A percentile compares a stretch with the other conserved stretches of the same genome.
phyloP scores from a whole-genome alignment of 2,888 invertebrate genomes.

The Antitype chi region DNA sequence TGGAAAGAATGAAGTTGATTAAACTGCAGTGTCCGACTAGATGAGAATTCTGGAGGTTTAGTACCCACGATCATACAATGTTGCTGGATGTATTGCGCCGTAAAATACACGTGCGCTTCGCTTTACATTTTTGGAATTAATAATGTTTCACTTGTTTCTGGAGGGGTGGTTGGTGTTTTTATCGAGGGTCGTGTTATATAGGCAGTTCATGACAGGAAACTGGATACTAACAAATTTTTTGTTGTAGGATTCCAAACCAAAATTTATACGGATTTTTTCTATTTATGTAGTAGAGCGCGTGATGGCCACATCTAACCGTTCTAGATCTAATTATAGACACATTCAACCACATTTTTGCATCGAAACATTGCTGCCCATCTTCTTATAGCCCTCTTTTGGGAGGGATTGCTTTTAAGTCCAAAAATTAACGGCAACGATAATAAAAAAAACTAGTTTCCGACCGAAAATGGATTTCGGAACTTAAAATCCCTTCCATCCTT shows the following conservation, averaged over 20 bases:
- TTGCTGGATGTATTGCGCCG: conserved; percentile 55
- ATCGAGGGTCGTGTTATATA: conserved; percentile 7
- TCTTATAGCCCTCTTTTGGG: neutral
- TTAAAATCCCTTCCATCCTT: too few relatives aligned
- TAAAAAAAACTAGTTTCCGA: neutral
- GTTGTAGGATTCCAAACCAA: neutral
- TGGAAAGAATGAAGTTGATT: conserved; percentile 77
- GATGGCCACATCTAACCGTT: too few relatives aligned
- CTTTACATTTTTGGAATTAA: conserved; percentile 58
- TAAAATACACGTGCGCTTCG: conserved; percentile 57
- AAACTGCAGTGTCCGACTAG: conserved; percentile 73
- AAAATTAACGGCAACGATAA: neutral
- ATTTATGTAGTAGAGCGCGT: neutral
- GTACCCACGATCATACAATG: conserved; percentile 57
- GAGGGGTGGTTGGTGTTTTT: neutral
- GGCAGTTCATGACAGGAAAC: neutral
- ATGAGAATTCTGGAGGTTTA: conserved; percentile 71
- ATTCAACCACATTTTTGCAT: neutral
- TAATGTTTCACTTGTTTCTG: conserved; percentile 38
- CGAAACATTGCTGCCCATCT: neutral
- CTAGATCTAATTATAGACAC: neutral
- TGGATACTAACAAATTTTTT: neutral
- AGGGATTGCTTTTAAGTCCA: neutral
- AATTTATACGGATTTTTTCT: neutral
- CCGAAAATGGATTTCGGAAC: too few relatives aligned